Evolutionary conservation across 2,113 vertebrate genomes (phyloP), one percentile per base, ranked within the genome.

Genomic region (Hiodon alosoides): DNA sequence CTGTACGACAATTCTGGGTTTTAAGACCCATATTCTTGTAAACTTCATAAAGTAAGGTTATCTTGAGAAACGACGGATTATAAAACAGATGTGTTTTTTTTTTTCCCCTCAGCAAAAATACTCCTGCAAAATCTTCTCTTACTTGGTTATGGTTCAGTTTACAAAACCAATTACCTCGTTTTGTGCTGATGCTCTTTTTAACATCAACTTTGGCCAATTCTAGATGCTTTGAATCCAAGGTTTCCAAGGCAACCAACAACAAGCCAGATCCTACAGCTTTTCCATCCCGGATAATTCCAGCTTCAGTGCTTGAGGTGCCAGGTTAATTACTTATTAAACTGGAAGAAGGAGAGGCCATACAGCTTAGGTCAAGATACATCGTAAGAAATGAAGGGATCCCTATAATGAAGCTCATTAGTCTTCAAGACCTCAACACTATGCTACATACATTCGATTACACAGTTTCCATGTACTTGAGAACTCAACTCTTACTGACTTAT

Each of bases 211-310:
- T 82, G 72, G 78, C 66, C 67, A 58, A 11, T 48, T 54, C 80
- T 83, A 69, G 53, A 68, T 67, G 52, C 65, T 75, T 83, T 72
- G 60, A 83, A 80, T 84, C 75, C 75, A 76, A 81, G 77, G 85
- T 88, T 90, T 87, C 88, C 85, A 87, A 83, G 84, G 84, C 77
- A 88, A 90, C 88, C 79, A 75, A 72, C 76, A 81, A 80, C 77
- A 81, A 76, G 78, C 52, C 72, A 79, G 75, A 78, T 81, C 60
- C 76, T 67, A 77, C 31, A 13, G 16, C 69, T 82, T 85, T 81
- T 61, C 81, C 77, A 83, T 82, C 80, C 82, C 70, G 65, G 69
- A 78, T 52, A 74, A 61, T 78, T 80, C 80, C 60, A 74, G 73
- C 82, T 79, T 53, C 46, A 78, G 71, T 75, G 76, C 51, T 76